Percentiles rank a stretch among this genome's conserved stretches.
Conservation (phyloP, 2,113 vertebrate species). For the Sprattus sprattus region DNA sequence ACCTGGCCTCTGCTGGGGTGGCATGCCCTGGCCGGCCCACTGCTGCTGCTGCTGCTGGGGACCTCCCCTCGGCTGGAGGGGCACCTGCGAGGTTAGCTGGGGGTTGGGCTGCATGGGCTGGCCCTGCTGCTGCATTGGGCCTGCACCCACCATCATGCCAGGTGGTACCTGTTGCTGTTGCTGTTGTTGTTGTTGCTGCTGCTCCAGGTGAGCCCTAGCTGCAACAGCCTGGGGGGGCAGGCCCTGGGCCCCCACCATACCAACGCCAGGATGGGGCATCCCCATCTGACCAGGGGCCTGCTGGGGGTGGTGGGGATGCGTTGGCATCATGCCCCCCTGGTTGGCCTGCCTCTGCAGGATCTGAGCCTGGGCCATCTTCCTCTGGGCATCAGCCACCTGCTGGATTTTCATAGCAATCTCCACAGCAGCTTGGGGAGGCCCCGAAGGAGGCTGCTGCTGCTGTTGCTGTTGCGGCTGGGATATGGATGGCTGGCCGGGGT, state of each 20-base stretch:
- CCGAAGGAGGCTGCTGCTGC: slow-evolving; percentile 72
- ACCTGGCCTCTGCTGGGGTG: slow-evolving; percentile 78
- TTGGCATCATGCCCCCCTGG: slow-evolving; percentile 70
- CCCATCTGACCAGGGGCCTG: slow-evolving; percentile 79
- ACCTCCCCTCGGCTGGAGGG: slow-evolving; percentile 62
- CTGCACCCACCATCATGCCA: slow-evolving; percentile 51
- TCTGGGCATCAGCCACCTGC: slow-evolving; percentile 89
- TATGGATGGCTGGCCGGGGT: slow-evolving; percentile 54
- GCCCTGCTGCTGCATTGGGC: slow-evolving; percentile 51
- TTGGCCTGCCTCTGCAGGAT: slow-evolving; percentile 81
- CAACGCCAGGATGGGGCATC: slow-evolving; percentile 77
- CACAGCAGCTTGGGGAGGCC: slow-evolving; percentile 93
- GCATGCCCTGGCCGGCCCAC: slow-evolving; percentile 66
- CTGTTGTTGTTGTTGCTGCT: neutral
- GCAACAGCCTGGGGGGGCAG: slow-evolving; percentile 67
- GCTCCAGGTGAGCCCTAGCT: slow-evolving; percentile 49
- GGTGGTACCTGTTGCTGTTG: slow-evolving; percentile 55
- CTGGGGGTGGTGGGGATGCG: slow-evolving; percentile 77
- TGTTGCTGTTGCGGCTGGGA: slow-evolving; percentile 47
- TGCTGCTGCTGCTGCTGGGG: slow-evolving; percentile 72
- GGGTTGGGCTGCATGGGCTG: slow-evolving; percentile 36
- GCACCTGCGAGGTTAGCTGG: slow-evolving; percentile 63
- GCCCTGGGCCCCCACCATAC: slow-evolving; percentile 73
- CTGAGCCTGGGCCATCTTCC: slow-evolving; percentile 89
- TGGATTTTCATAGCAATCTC: slow-evolving; percentile 98